Base-by-base conservation (phyloP, 2,113 vertebrate species). In the Sclerurus mexicanus region DNA sequence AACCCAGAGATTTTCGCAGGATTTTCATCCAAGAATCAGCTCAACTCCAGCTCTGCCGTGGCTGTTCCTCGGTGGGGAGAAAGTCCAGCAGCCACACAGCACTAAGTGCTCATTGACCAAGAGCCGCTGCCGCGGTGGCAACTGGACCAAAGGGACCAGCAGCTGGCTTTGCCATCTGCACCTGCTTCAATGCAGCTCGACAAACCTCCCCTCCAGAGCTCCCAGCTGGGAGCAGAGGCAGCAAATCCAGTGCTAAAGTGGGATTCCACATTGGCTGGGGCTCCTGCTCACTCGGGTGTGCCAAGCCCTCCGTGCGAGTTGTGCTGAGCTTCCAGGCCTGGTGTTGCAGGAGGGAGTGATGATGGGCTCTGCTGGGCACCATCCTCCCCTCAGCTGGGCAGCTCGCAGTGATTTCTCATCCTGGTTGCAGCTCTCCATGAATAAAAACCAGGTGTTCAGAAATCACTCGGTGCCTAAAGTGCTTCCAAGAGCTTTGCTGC, bases 91-190 rank as follows among this genome's bases (percentile, higher is more conserved):
- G 46, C 68, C 75, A 31, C 67, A 22, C 18, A 59, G 82, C 72
- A 66, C 66, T 46, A 76, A 62, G 56, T 25, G 78, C 62, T 63
- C 44, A 86, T 63, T 72, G 85, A 53, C 91, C 11, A 22, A 82
- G 72, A 81, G 55, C 40, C 1, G 2, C 21, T 31, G 53, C 73
- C 72, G 49, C 0, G 4, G 46, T 58, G 93, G 31, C 91, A 87
- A 78, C 1, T 6, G 72, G 87, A 85, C 42, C 74, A 77, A 89
- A 46, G 68, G 92, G 71, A n/a, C 27, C 33, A 83, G 85, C 87
- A 77, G 71, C 87, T 85, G 95, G 71, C 62, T 42, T 52, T 60
- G 87, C 87, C 93, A 79, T 83, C 94, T 95, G 94, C 2, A 2
- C 47, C 64, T 47, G 21, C 77, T 77, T 42, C 76, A 84, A 73